Evolutionary conservation across 1,140 invertebrate genomes (phyloP).

Genomic region (Eriosoma lanigerum): DNA sequence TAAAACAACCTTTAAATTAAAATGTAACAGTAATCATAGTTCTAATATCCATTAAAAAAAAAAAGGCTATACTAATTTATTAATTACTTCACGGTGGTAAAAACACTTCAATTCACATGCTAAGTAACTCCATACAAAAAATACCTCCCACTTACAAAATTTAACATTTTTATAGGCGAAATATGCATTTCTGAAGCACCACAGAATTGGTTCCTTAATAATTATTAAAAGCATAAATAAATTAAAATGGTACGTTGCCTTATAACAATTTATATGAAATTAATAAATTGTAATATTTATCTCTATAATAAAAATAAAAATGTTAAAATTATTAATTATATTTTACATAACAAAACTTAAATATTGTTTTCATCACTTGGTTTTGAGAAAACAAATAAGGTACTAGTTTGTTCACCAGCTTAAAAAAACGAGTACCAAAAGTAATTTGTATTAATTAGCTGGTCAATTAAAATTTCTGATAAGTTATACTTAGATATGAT

Average conservation of each 20-base stretch:
- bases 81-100: constrained; percentile 26
- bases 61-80: constrained; percentile 22
- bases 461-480: too few relatives aligned
- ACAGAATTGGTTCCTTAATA: constrained; percentile 47
- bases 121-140: constrained; percentile 30
- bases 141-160: constrained; percentile 47
- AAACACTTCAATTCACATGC: constrained; percentile 47
- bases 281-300: not conserved
- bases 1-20: not conserved
- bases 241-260: not conserved
- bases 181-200: constrained; percentile 47
- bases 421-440: too few relatives aligned
- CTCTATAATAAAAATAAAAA: too few relatives aligned
- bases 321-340: too few relatives aligned
- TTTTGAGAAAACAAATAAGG: too few relatives aligned
- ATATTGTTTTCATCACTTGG: too few relatives aligned
- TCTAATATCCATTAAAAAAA: not conserved
- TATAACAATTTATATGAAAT: not conserved
- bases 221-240: constrained; percentile 32
- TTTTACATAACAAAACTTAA: too few relatives aligned
- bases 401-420: too few relatives aligned
- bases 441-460: too few relatives aligned
- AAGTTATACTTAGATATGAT: too few relatives aligned
- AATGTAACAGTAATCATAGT: constrained; percentile 26
- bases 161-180: constrained; percentile 46